Evolutionary conservation across 92 coral and sea anemone genomes (phyloP), one percentile per base, ranked within the genome.

Genomic region (Zoanthus gigantus): DNA sequence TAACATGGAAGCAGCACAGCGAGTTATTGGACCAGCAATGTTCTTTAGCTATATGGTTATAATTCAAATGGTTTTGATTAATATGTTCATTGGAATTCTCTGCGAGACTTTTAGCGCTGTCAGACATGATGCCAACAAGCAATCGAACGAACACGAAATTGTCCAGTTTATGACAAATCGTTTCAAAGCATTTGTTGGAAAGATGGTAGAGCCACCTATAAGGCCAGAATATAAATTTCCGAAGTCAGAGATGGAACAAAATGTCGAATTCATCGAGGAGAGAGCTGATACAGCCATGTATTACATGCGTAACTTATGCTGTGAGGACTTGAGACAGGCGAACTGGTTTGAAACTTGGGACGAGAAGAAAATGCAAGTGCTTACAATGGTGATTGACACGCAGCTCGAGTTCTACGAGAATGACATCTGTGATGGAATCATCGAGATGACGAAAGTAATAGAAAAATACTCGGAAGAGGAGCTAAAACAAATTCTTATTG

Each of bases 71-170:
- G 78, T 96, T 58, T 90, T 96, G 1, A 89, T 96, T 56, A 96
- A 96, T 89, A 88, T 96, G 93, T 96, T 95, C 71, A 83, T 96
- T 37, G 98, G 98, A 17, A 96, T 96, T 56, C 96, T 96, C 82
- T 87, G 98, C 74, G 98, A 96, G 5, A 89, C 88, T 44, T 94
- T 94, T 65, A 87, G 86, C 53, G 84, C 78, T 18, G 98, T 96
- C 69, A 94, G 96, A 61, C 61, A 75, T 16, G 98, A 96, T 69
- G 85, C 96, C 18, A 77, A 87, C 5, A 93, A 92, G 74, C 98
- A 96, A 54, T 90, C 95, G 15, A 96, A 95, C 85, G 98, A 96
- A 18, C 96, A 93, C 83, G 98, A 96, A 83, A 95, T 96, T 30
- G 87, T 95, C 23, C 94, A 95, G 16, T 96, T 95, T 87, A 95